Percentiles rank a stretch among this genome's conserved stretches.
Conservation (phyloP, 2,888 invertebrate genomes). For the Saturnia pavonia region DNA sequence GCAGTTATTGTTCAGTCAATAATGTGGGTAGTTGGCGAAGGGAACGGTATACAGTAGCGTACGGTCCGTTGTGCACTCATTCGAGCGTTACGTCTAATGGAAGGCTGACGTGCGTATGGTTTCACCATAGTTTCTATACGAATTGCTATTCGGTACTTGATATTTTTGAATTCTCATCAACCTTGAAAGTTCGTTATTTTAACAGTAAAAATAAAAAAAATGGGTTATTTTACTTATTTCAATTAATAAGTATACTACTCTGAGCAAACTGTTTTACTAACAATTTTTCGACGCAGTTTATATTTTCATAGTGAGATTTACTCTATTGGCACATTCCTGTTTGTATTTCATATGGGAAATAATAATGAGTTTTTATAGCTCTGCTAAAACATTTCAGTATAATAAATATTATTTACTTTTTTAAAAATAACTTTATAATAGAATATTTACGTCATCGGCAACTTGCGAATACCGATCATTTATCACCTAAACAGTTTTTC, state of each 20-base stretch:
- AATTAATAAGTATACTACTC: too few species aligned
- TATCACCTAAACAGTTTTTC: constrained; percentile 36
- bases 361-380: neutral
- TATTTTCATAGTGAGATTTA: neutral
- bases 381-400: neutral
- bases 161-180: neutral
- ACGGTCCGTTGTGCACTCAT: constrained; percentile 43
- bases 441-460: constrained; percentile 31
- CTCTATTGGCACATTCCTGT: neutral
- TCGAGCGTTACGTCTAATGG: constrained; percentile 41
- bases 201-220: neutral
- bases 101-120: constrained; percentile 39
- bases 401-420: neutral
- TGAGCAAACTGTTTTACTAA: neutral
- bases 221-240: too few species aligned
- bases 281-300: neutral
- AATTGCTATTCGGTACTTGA: neutral
- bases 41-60: constrained; percentile 47
- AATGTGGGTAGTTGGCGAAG: constrained; percentile 53
- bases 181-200: neutral
- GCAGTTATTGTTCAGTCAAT: constrained; percentile 19
- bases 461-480: constrained; percentile 37
- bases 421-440: constrained; percentile 24
- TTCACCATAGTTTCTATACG: constrained; percentile 27
- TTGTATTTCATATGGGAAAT: neutral